Conservation (phyloP, 1,140 invertebrate species). For the Subanguina moxae region DNA sequence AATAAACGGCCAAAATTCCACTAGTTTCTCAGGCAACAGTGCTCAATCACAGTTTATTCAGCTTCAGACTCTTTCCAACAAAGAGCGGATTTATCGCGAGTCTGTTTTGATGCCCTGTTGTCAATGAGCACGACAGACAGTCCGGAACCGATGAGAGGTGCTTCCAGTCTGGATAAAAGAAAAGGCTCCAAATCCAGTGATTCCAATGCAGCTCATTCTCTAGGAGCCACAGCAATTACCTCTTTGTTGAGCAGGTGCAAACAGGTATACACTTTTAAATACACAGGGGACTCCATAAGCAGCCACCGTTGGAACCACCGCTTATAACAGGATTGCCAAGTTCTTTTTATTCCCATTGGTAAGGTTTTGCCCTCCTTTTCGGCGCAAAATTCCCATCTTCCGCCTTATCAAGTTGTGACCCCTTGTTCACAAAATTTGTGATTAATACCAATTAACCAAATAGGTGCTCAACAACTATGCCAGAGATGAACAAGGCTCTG, state of each 20-base stretch:
- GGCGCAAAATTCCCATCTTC: no score
- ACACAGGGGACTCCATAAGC: no score
- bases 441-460: no score
- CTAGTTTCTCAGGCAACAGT: neutral
- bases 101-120: slow-evolving; percentile 58
- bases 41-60: slow-evolving; percentile 34
- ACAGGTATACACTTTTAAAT: no score
- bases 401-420: no score
- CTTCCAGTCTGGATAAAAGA: slow-evolving; percentile 1
- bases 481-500: slow-evolving; percentile 45
- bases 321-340: no score
- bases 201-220: slow-evolving; percentile 17
- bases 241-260: slow-evolving; percentile 46
- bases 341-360: no score
- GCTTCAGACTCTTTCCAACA: slow-evolving; percentile 58
- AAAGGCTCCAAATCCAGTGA: slow-evolving; percentile 4
- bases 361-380: no score
- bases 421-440: no score
- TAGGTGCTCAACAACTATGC: slow-evolving; percentile 51
- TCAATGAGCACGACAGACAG: slow-evolving; percentile 41
- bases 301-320: no score
- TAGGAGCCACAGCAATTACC: slow-evolving; percentile 47
- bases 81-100: slow-evolving; percentile 52
- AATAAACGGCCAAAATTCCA: no score
- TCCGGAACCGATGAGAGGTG: slow-evolving; percentile 8